Evolutionary conservation across 2,797 vertebrate species (phyloP).

Genomic region (Tokudaia muenninki): DNA sequence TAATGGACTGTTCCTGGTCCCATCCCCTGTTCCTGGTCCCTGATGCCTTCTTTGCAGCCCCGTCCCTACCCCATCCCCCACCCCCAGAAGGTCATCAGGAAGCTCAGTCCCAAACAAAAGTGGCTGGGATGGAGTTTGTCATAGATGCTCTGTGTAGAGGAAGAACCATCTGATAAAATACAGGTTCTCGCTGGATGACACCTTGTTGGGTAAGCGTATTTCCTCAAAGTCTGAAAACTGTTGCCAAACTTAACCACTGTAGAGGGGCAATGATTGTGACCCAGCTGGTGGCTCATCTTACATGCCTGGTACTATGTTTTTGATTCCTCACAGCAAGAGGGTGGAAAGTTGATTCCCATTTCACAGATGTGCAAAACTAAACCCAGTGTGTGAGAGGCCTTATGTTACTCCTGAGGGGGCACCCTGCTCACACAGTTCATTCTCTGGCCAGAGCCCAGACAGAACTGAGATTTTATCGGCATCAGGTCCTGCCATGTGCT

Average conservation of each 20-base stretch:
- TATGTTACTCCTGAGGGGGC: background rate
- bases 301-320: background rate
- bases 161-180: background rate
- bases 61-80: background rate
- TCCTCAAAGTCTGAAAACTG: background rate
- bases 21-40: background rate
- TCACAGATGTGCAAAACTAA: background rate
- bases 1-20: constrained; percentile 61
- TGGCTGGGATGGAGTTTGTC: background rate
- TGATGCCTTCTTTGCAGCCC: background rate
- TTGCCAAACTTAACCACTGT: background rate
- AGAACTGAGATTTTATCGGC: no score
- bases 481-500: background rate
- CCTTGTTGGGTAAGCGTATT: background rate
- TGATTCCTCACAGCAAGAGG: background rate
- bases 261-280: background rate
- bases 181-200: background rate
- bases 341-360: background rate
- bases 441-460: background rate
- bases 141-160: background rate
- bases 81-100: background rate
- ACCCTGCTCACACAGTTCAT: background rate
- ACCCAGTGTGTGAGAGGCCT: background rate
- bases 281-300: background rate
- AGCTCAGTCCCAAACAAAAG: background rate